Percentiles rank a stretch among this genome's conserved stretches.
Evolutionary conservation across 2,888 invertebrate genomes (phyloP).

Genomic region (Synanthedon myopaeformis): DNA sequence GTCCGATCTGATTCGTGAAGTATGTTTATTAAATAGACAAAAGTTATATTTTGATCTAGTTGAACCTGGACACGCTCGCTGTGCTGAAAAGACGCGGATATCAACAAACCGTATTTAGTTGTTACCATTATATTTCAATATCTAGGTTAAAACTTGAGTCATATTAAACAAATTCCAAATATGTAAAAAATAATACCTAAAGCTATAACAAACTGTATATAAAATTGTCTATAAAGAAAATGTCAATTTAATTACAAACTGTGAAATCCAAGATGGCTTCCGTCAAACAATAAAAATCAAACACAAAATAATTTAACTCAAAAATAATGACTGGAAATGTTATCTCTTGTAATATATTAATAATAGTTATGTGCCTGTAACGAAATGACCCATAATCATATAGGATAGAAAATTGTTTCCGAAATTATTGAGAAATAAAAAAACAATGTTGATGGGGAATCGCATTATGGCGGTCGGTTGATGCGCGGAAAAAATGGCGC

Average conservation of each 20-base stretch:
- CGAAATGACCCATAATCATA: slow-evolving; percentile 64
- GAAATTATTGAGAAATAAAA: slow-evolving; percentile 38
- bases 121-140: too few relatives aligned
- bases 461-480: slow-evolving; percentile 39
- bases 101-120: too few relatives aligned
- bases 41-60: too few relatives aligned
- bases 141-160: too few relatives aligned
- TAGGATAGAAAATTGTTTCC: slow-evolving; percentile 66
- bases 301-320: too few relatives aligned
- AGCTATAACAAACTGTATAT: too few relatives aligned
- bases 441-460: slow-evolving; percentile 53
- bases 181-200: too few relatives aligned
- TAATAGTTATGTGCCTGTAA: slow-evolving; percentile 54
- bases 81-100: too few relatives aligned
- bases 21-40: too few relatives aligned
- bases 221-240: slow-evolving; percentile 6
- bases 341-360: slow-evolving; percentile 54
- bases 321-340: slow-evolving; percentile 30
- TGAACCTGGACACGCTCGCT: too few relatives aligned
- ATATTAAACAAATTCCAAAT: too few relatives aligned
- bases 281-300: slow-evolving; percentile 11
- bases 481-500: slow-evolving; percentile 53
- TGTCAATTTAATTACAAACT: slow-evolving; percentile 17
- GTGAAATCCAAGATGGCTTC: slow-evolving; percentile 6
- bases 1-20: too few relatives aligned